Conservation (phyloP, 2,888 invertebrate species). For the Cyrtodaria siliqua region DNA sequence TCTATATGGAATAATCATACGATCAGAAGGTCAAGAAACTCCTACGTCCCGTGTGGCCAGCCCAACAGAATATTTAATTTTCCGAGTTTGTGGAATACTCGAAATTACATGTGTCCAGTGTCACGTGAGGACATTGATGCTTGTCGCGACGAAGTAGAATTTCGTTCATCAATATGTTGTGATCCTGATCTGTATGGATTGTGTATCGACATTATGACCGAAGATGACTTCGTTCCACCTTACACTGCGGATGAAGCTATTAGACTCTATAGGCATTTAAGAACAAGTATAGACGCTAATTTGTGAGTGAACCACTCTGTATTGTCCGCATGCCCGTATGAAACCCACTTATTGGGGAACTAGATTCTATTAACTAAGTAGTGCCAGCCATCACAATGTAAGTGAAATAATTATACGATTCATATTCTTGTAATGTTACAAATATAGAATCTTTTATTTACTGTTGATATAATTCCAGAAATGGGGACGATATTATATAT, state of each 20-base stretch:
- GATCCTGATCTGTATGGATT: slow-evolving; percentile 16
- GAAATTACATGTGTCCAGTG: slow-evolving; percentile 8
- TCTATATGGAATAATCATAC: slow-evolving; percentile 17
- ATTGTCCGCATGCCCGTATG: too few relatives aligned
- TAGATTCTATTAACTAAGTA: too few relatives aligned
- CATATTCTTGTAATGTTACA: too few relatives aligned
- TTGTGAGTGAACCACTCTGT: too few relatives aligned
- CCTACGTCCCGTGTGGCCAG: slow-evolving; percentile 4
- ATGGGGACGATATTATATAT: too few relatives aligned
- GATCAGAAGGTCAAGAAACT: slow-evolving; percentile 7
- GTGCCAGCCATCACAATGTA: too few relatives aligned
- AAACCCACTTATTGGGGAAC: too few relatives aligned
- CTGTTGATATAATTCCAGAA: too few relatives aligned
- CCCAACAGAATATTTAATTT: slow-evolving; percentile 13
- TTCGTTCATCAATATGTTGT: slow-evolving; percentile 11
- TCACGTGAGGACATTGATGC: slow-evolving; percentile 5
- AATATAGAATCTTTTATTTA: too few relatives aligned
- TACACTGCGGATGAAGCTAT: slow-evolving; percentile 4
- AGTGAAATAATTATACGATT: too few relatives aligned
- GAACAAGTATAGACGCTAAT: slow-evolving; percentile 14
- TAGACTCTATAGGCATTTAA: slow-evolving; percentile 24
- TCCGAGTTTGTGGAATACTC: slow-evolving; percentile 8
- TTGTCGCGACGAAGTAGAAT: background rate
- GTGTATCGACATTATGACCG: slow-evolving; percentile 10
- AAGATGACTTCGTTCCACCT: slow-evolving; percentile 13